phyloP scores from a whole-genome alignment of 1,140 invertebrate species.

The Mylabris phalerata region DNA sequence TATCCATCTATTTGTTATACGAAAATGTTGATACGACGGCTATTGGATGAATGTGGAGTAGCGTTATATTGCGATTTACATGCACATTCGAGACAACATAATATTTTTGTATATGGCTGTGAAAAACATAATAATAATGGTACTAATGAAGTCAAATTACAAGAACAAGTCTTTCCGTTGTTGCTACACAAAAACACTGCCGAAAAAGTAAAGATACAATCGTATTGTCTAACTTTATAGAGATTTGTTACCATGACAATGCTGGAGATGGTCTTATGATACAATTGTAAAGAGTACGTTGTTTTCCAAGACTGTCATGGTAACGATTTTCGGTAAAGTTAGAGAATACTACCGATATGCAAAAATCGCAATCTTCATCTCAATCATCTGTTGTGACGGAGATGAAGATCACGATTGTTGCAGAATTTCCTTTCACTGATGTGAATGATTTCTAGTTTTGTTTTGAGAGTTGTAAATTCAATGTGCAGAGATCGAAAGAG shows the following conservation, averaged over 20 bases:
- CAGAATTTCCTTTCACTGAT: too few relatives aligned
- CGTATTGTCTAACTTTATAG: not conserved
- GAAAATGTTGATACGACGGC: constrained; percentile 77
- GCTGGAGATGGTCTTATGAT: too few relatives aligned
- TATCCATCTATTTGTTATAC: constrained; percentile 93
- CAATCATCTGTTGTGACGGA: too few relatives aligned
- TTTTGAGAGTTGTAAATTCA: constrained; percentile 89
- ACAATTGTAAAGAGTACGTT: too few relatives aligned
- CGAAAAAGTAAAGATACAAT: constrained; percentile 64
- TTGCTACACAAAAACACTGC: constrained; percentile 90
- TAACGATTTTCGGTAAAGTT: too few relatives aligned
- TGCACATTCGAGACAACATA: constrained; percentile 89
- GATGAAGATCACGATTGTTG: too few relatives aligned
- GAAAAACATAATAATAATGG: constrained; percentile 61
- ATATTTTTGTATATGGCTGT: constrained; percentile 95
- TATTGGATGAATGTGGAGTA: constrained; percentile 86
- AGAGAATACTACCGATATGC: too few relatives aligned
- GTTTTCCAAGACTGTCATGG: too few relatives aligned
- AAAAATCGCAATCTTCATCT: constrained; percentile 1
- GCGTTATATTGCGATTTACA: constrained; percentile 93
- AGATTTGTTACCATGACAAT: too few relatives aligned
- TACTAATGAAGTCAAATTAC: constrained; percentile 65
- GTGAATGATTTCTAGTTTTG: constrained; percentile 64
- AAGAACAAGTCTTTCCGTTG: constrained; percentile 85
- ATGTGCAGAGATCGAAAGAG: constrained; percentile 86